Evolutionary conservation across 2,797 vertebrate species (phyloP).

Genomic region (Microctenopoma lineatum): DNA sequence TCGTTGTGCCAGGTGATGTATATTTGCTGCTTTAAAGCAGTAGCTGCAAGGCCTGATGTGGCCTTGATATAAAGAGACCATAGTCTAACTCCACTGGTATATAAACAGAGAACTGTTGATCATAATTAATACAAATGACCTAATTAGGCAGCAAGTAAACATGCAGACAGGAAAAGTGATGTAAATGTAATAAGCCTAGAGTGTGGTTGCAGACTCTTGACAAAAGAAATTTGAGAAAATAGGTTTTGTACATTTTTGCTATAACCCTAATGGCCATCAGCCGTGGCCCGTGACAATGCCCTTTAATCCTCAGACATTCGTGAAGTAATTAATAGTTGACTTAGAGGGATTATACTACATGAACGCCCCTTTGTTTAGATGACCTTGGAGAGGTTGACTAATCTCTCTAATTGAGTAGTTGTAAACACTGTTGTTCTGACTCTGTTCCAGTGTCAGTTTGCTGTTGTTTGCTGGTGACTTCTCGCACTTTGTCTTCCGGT

Average conservation of each 20-base stretch:
- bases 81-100: background rate
- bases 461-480: constrained; percentile 57
- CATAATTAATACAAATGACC: background rate
- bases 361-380: constrained; percentile 73
- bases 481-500: constrained; percentile 36
- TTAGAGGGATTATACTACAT: constrained; percentile 77
- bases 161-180: constrained; percentile 14
- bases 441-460: constrained; percentile 71
- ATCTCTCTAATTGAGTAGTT: constrained; percentile 77
- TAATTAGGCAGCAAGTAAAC: constrained; percentile 18
- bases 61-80: constrained; percentile 21
- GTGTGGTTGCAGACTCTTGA: constrained; percentile 15
- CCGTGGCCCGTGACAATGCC: constrained; percentile 62
- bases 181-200: background rate
- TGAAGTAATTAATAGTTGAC: constrained; percentile 79
- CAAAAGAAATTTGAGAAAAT: constrained; percentile 10
- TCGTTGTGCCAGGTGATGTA: constrained; percentile 60
- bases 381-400: constrained; percentile 80
- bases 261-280: constrained; percentile 56
- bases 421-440: constrained; percentile 73
- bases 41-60: constrained; percentile 13
- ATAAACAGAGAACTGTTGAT: constrained; percentile 1
- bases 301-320: constrained; percentile 71
- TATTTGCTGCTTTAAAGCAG: constrained; percentile 40
- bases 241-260: constrained; percentile 39